Conservation (phyloP, 2,888 invertebrate species). For the Cephus runcator region DNA sequence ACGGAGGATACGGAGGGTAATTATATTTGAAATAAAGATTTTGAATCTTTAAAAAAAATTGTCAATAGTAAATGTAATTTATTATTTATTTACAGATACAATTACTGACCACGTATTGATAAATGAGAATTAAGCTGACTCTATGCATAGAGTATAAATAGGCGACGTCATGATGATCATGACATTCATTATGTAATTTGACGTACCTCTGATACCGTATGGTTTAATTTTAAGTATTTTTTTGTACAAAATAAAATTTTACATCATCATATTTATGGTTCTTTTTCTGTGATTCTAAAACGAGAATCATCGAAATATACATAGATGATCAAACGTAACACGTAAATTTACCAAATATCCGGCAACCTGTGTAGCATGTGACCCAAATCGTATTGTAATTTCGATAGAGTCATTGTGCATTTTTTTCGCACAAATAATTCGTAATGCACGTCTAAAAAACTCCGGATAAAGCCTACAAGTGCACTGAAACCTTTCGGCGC, state of each 20-base stretch:
- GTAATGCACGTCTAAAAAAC: background rate
- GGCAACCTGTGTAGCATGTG: background rate
- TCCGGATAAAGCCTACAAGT: too few relatives aligned
- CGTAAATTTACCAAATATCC: background rate
- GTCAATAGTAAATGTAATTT: background rate
- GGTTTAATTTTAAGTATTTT: background rate
- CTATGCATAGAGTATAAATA: background rate
- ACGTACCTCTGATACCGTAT: background rate
- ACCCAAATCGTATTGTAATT: background rate
- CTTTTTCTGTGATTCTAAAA: background rate
- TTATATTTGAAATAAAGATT: background rate
- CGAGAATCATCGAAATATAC: background rate
- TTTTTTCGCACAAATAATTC: background rate
- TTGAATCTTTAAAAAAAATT: background rate
- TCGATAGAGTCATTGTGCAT: background rate
- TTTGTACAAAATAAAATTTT: background rate
- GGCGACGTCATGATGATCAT: background rate
- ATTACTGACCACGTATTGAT: background rate
- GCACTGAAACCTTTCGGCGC: too few relatives aligned
- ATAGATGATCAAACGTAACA: background rate
- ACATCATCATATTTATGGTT: background rate
- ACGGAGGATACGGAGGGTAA: constrained; percentile 12
- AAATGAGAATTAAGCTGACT: background rate
- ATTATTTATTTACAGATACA: background rate
- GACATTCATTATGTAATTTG: background rate